Conservation (phyloP, 2,888 invertebrate genomes). For the Timandra comae region DNA sequence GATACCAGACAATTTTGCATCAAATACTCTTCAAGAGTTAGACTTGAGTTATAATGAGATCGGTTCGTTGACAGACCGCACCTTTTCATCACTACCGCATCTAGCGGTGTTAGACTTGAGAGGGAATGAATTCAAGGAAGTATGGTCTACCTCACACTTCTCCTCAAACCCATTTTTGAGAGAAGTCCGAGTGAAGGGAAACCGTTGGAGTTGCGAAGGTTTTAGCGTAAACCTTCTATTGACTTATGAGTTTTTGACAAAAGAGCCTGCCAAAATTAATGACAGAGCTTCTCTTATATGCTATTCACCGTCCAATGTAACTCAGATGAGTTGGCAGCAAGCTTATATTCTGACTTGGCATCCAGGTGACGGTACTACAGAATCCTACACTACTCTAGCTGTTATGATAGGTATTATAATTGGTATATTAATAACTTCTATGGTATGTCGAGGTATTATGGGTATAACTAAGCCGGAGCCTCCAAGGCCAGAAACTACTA, state of each 20-base stretch:
- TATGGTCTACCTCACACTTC: slow-evolving; percentile 78
- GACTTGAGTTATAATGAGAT: slow-evolving; percentile 79
- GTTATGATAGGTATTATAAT: slow-evolving; percentile 71
- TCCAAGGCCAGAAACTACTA: slow-evolving; percentile 54
- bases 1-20: slow-evolving; percentile 77
- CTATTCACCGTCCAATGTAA: slow-evolving; percentile 79
- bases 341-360: slow-evolving; percentile 83
- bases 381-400: slow-evolving; percentile 75
- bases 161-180: slow-evolving; percentile 76
- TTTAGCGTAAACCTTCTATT: slow-evolving; percentile 72
- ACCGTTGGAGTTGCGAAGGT: slow-evolving; percentile 87
- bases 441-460: slow-evolving; percentile 73
- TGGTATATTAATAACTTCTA: slow-evolving; percentile 72
- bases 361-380: slow-evolving; percentile 41
- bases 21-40: slow-evolving; percentile 77
- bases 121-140: slow-evolving; percentile 82
- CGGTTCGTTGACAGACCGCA: slow-evolving; percentile 74
- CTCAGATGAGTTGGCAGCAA: slow-evolving; percentile 81
- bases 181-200: slow-evolving; percentile 80
- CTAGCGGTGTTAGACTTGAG: slow-evolving; percentile 80
- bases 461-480: slow-evolving; percentile 51
- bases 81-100: slow-evolving; percentile 79
- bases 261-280: slow-evolving; percentile 67
- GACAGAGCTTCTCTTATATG: slow-evolving; percentile 75
- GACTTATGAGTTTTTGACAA: slow-evolving; percentile 78